Evolutionary conservation across 2,888 invertebrate genomes (phyloP), one percentile per base, ranked within the genome.

Genomic region (Pristionchus mayeri): DNA sequence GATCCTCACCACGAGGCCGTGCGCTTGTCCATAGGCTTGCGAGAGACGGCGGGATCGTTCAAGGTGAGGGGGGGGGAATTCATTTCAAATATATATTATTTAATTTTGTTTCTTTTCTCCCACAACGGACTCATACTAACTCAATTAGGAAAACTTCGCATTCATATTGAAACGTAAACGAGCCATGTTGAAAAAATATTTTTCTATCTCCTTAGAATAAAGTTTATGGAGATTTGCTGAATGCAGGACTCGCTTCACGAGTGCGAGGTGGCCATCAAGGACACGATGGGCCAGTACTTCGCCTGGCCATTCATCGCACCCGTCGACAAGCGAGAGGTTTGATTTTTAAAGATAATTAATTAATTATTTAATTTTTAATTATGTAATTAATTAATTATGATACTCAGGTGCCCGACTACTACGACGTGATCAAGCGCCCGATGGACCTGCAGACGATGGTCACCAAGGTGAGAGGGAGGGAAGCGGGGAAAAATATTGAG

Each of bases 381-480:
- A n/a, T n/a, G n/a, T n/a, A 40, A 81, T 54, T 1, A 11, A 83
- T 18, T 11, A 21, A 67, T 63, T 11, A 50, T 18, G n/a, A 63
- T 2, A 24, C 18, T 27, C 54, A 86, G 86, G 86, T 88, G n/a
- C 88, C 89, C 21, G 90, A 90, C 71, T 90, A 98, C 93, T 98
- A 97, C 92, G 97, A 98, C 93, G 96, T 98, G 0, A 98, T 98
- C 84, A 97, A 97, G 92, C 96, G 96, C 88, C 98, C 98, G 0
- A 97, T 98, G 92, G 98, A 98, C 93, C 95, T 99, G 95, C 97
- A 97, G 92, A 96, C 96, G 92, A 98, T 99, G 87, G 87, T 90
- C 71, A 88, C 88, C 63, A 90, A 90, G 86, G 84, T 84, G 11
- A 21, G 37, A 18, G 16, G 21, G 16, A 16, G 21, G n/a, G 7